phyloP scores from a whole-genome alignment of 1,140 invertebrate genomes.

The Drusus annulatus region DNA sequence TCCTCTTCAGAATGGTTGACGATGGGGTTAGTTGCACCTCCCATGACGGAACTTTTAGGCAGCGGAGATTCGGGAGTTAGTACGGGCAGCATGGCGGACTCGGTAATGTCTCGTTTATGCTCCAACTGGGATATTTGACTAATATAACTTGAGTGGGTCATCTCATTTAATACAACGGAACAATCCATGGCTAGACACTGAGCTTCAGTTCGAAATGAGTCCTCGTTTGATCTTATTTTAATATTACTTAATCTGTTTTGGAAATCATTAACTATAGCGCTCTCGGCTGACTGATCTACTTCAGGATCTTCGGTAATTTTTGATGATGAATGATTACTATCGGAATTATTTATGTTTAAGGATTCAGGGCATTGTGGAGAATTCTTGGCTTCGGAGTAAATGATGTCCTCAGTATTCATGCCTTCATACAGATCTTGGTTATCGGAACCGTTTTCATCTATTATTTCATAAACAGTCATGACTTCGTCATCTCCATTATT shows the following conservation, averaged over 20 bases:
- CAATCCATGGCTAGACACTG: neutral
- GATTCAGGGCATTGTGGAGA: neutral
- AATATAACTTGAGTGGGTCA: neutral
- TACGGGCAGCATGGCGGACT: neutral
- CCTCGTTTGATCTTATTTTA: constrained; percentile 26
- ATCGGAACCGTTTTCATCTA: constrained; percentile 64
- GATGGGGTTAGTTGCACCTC: constrained; percentile 67
- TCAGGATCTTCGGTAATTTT: neutral
- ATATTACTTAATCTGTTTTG: constrained; percentile 40
- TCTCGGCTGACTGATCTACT: neutral
- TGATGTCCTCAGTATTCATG: constrained; percentile 62
- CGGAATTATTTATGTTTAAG: constrained; percentile 1
- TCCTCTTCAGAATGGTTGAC: constrained; percentile 68
- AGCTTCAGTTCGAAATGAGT: neutral
- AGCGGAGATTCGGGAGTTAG: neutral
- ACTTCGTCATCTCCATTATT: constrained; percentile 67
- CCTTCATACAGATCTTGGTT: constrained; percentile 66
- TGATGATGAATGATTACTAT: constrained; percentile 13
- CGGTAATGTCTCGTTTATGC: constrained; percentile 9
- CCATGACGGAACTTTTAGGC: constrained; percentile 30
- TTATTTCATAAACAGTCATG: constrained; percentile 69
- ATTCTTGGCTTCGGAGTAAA: constrained; percentile 31
- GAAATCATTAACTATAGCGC: constrained; percentile 27
- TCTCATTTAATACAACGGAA: constrained; percentile 2
- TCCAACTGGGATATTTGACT: neutral